These are phyloP conservation scores for Perccottus glenii DNA, from an alignment of 2,113 vertebrate species.

Conservation along the genomic window DNA sequence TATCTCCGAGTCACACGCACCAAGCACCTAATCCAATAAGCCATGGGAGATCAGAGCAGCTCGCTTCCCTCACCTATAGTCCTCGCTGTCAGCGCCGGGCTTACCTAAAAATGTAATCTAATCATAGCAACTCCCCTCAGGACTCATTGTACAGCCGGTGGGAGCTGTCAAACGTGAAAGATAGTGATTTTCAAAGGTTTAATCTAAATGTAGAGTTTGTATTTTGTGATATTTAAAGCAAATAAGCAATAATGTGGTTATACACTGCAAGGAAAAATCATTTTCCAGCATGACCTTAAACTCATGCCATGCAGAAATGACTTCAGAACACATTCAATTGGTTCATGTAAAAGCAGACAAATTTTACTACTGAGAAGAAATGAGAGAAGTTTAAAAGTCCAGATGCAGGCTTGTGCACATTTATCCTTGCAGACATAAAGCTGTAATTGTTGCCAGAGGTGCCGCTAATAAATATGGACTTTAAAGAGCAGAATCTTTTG, in stretches of 20 bases:
- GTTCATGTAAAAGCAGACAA: neutral
- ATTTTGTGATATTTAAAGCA: neutral
- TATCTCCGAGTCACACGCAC: conserved; percentile 14
- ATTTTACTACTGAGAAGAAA: conserved; percentile 13
- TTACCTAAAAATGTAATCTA: conserved; percentile 35
- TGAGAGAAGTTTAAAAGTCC: neutral
- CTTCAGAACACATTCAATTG: neutral
- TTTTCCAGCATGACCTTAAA: conserved; percentile 31
- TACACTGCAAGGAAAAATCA: conserved; percentile 4
- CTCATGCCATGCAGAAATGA: conserved; percentile 7
- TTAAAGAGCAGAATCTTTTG: neutral
- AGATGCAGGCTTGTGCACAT: conserved; percentile 10
- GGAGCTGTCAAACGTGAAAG: neutral
- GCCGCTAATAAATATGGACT: conserved; percentile 10
- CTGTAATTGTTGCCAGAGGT: conserved; percentile 1
- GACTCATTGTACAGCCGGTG: neutral
- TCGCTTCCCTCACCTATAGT: conserved; percentile 18
- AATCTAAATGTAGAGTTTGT: neutral
- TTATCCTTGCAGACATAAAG: neutral
- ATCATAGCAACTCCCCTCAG: conserved; percentile 6
- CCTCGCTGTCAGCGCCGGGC: conserved; percentile 9
- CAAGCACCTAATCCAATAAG: conserved; percentile 54
- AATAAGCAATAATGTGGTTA: neutral
- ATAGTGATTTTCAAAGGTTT: neutral
- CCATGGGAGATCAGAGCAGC: conserved; percentile 32